phyloP scores from a whole-genome alignment of 2,797 vertebrate species.

The Scomberomorus guttatus region DNA sequence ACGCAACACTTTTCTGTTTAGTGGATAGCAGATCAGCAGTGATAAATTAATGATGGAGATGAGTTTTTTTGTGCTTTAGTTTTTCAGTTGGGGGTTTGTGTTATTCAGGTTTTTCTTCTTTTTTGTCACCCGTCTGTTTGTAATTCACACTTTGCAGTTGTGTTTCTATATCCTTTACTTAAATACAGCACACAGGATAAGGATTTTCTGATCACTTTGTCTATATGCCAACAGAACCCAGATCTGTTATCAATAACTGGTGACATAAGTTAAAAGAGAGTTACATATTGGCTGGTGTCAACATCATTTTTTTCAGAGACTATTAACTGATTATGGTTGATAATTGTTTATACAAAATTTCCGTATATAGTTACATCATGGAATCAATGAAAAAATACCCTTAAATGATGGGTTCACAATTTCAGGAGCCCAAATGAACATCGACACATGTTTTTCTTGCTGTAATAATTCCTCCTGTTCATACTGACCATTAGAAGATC shows the following conservation, averaged over 20 bases:
- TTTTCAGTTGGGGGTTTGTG: neutral
- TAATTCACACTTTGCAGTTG: neutral
- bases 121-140: neutral
- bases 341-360: neutral
- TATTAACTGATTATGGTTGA: neutral
- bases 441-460: no score
- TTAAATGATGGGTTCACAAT: no score
- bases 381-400: no score
- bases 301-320: neutral
- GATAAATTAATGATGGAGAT: conserved; percentile 25
- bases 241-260: no score
- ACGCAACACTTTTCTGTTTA: conserved; percentile 7
- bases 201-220: no score
- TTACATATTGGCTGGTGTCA: neutral
- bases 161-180: neutral
- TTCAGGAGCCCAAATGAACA: no score
- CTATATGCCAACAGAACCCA: no score
- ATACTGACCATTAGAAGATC: no score
- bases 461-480: no score
- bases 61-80: neutral
- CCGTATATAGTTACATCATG: no score
- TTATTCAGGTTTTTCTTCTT: neutral
- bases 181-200: no score
- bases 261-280: neutral
- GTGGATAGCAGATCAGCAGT: neutral